Percentiles rank a stretch among this genome's conserved stretches.
phyloP scores from a whole-genome alignment of 2,888 invertebrate species.

The Platycheirus albimanus region DNA sequence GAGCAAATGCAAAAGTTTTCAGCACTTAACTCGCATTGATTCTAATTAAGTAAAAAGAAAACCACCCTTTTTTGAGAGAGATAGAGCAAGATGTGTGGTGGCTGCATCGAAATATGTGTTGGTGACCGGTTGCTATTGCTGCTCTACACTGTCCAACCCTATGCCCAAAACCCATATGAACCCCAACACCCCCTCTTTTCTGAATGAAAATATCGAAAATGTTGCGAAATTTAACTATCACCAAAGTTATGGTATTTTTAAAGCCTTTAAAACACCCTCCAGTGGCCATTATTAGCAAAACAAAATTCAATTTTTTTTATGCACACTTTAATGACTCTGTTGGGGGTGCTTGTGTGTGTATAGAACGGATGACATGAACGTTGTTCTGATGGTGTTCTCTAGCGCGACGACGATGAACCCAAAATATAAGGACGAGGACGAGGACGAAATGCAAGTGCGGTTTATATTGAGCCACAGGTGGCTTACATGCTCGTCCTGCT shows the following conservation, averaged over 20 bases:
- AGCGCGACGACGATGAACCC: neutral
- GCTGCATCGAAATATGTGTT: conserved; percentile 45
- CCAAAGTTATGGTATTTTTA: neutral
- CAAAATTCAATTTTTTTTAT: neutral
- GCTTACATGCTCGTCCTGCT: neutral
- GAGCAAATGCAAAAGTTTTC: conserved; percentile 53
- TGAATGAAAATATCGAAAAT: conserved; percentile 5
- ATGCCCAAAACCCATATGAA: neutral
- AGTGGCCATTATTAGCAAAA: conserved; percentile 29
- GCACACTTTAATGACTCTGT: conserved; percentile 11
- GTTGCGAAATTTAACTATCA: neutral
- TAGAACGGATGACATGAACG: neutral
- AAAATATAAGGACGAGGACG: no score
- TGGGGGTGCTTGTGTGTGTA: conserved; percentile 26
- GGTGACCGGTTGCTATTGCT: no score
- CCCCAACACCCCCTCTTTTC: neutral
- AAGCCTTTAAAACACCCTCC: conserved; percentile 20
- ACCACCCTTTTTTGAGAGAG: conserved; percentile 19
- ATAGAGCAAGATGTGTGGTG: neutral
- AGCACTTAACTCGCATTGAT: conserved; percentile 67
- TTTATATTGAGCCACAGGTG: conserved; percentile 65
- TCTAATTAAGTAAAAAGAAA: conserved; percentile 66
- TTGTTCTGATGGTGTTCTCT: no score
- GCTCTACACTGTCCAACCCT: no score
- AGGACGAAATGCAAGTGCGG: conserved; percentile 49